Evolutionary conservation across 2,888 invertebrate species (phyloP).

Genomic region (Deilephila elpenor): DNA sequence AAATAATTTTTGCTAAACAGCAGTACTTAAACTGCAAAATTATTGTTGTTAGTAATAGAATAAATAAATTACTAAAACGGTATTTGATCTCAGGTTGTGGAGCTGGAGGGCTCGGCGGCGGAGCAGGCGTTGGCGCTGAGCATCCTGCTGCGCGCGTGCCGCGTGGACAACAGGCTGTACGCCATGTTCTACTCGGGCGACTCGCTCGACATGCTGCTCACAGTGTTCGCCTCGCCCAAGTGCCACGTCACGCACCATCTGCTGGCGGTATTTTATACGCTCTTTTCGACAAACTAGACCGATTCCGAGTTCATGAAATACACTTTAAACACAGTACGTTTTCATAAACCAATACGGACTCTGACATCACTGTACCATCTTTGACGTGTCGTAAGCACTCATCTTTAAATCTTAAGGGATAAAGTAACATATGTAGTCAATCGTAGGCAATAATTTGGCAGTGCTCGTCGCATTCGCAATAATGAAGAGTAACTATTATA

Average conservation of each 20-base stretch:
- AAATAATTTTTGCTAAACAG: no score
- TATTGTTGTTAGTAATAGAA: no score
- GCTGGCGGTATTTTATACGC: slow-evolving; percentile 73
- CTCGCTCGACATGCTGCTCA: slow-evolving; percentile 84
- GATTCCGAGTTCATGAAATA: neutral
- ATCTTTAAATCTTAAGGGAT: no score
- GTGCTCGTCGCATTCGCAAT: neutral
- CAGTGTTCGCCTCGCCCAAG: slow-evolving; percentile 85
- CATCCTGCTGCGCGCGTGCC: slow-evolving; percentile 83
- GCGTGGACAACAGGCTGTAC: slow-evolving; percentile 85
- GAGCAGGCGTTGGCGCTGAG: slow-evolving; percentile 87
- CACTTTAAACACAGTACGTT: neutral
- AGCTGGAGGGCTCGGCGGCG: slow-evolving; percentile 83
- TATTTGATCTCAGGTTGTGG: slow-evolving; percentile 83
- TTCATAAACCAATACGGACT: no score
- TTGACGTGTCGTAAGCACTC: no score
- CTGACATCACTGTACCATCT: no score
- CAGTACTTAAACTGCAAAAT: no score
- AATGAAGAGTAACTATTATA: neutral
- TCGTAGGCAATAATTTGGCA: no score
- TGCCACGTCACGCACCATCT: slow-evolving; percentile 85
- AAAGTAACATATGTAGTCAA: no score
- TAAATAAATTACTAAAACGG: neutral
- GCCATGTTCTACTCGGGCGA: slow-evolving; percentile 84
- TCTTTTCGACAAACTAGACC: neutral